Evolutionary conservation across 2,113 vertebrate genomes (phyloP).

Genomic region (Antechinus stuartii): DNA sequence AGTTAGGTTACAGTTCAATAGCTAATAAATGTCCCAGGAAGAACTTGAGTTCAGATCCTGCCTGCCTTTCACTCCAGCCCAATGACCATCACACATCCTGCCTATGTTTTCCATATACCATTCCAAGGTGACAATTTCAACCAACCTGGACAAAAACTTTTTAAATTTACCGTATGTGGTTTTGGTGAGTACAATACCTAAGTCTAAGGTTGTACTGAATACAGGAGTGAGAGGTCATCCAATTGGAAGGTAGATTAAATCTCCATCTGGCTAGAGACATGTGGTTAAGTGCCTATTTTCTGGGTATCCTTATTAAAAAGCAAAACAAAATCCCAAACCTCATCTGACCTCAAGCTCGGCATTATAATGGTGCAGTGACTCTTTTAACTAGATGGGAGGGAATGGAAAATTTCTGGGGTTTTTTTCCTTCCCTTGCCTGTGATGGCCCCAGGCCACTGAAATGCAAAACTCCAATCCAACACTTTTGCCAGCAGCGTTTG

Average conservation of each 20-base stretch:
- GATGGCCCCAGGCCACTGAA: conserved; percentile 74
- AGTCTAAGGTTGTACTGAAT: background rate
- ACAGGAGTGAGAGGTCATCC: background rate
- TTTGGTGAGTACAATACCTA: background rate
- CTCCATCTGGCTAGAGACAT: background rate
- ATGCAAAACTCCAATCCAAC: conserved; percentile 64
- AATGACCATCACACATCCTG: background rate
- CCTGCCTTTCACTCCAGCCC: background rate
- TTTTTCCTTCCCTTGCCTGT: conserved; percentile 62
- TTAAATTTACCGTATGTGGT: background rate
- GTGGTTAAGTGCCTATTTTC: background rate
- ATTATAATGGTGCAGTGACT: conserved; percentile 1
- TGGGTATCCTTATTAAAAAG: background rate
- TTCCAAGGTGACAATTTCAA: conserved; percentile 15
- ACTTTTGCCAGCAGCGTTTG: conserved; percentile 70
- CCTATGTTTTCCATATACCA: conserved; percentile 3
- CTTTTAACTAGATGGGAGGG: conserved; percentile 50
- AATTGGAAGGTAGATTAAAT: background rate
- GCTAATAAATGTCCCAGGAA: background rate
- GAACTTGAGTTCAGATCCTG: background rate
- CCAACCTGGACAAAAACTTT: background rate
- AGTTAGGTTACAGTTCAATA: background rate
- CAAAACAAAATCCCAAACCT: conserved; percentile 10
- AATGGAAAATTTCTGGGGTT: conserved; percentile 70
- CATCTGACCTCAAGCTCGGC: background rate